Base-by-base conservation (phyloP, 2,113 vertebrate genomes). In the Oenanthe oenanthe region DNA sequence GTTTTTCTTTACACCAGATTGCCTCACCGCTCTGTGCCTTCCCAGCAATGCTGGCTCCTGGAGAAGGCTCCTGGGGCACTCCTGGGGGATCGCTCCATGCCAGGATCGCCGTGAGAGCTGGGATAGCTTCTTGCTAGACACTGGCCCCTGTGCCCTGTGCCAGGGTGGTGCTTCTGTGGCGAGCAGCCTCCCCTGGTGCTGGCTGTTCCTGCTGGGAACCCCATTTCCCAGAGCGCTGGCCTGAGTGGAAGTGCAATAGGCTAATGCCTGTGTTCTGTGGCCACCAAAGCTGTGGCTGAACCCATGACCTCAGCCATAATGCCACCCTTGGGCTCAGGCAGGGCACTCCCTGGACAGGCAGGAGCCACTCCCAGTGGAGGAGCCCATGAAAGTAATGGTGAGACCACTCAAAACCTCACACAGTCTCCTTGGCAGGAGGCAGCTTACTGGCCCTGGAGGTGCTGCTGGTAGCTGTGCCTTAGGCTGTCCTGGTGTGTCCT, bases 1-100 rank as follows among this genome's bases (percentile, higher is more conserved):
- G 91, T 66, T 95, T 95, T 95, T 85, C 95, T 86, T 96, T 93
- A 82, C 81, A 73, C 29, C 67, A 82, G 63, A 89, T 97, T 97
- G 96, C 96, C 58, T 94, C 96, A 96, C 70, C 5, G 1, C 81
- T 58, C 88, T 71, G 31, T 76, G 88, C 50, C 76, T 95, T 96
- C 95, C 95, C 95, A 87, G 81, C 94, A 94, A 3, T 53, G 8
- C 66, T 4, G 3, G 57, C 80, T 94, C 54, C 54, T 8, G 61
- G 31, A 62, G 67, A 48, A 56, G 38, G 53, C 29, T 42, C 79
- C 60, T 13, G 88, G 42, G 56, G 24, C 31, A 8, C 71, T 86
- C 76, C 76, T 10, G 2, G 45, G 86, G 75, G 65, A 81, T 62
- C 0, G 1, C 68, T 86, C 32, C 1, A 2, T 53, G 47, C 28